phyloP scores from a whole-genome alignment of 2,888 invertebrate species.

The Tricholauxania praeusta region DNA sequence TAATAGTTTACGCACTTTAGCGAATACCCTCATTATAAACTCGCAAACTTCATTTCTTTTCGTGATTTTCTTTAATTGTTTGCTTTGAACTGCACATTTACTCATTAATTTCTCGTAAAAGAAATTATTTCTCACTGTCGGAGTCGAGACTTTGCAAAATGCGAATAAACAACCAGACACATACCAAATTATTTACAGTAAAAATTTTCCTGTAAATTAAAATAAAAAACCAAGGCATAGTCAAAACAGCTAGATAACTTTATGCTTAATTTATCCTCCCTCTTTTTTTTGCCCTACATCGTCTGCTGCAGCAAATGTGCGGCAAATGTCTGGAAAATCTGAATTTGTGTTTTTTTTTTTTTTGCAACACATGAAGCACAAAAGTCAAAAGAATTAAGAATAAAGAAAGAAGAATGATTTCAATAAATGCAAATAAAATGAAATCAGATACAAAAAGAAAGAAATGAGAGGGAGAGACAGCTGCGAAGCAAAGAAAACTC shows the following conservation, averaged over 20 bases:
- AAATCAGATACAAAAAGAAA: neutral
- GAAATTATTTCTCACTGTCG: too few relatives aligned
- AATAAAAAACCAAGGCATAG: neutral
- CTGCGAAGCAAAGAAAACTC: neutral
- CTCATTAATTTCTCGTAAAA: too few relatives aligned
- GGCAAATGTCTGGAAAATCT: slow-evolving; percentile 28
- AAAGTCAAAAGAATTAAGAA: neutral
- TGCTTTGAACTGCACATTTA: too few relatives aligned
- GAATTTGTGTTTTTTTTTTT: slow-evolving; percentile 1
- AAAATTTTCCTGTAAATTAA: slow-evolving; percentile 31
- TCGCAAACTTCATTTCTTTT: too few relatives aligned
- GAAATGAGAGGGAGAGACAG: neutral
- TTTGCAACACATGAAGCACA: neutral
- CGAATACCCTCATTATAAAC: too few relatives aligned
- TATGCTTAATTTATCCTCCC: too few relatives aligned
- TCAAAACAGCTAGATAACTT: too few relatives aligned
- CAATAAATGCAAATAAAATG: slow-evolving; percentile 11
- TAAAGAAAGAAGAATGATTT: slow-evolving; percentile 3
- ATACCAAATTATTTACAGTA: slow-evolving; percentile 29
- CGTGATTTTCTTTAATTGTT: too few relatives aligned
- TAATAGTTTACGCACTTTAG: too few relatives aligned
- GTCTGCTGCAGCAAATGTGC: neutral
- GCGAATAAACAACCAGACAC: too few relatives aligned
- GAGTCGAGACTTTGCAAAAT: too few relatives aligned
- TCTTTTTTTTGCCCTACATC: too few relatives aligned